Conservation (phyloP, 2,113 vertebrate genomes). For the Furnarius figulus region DNA sequence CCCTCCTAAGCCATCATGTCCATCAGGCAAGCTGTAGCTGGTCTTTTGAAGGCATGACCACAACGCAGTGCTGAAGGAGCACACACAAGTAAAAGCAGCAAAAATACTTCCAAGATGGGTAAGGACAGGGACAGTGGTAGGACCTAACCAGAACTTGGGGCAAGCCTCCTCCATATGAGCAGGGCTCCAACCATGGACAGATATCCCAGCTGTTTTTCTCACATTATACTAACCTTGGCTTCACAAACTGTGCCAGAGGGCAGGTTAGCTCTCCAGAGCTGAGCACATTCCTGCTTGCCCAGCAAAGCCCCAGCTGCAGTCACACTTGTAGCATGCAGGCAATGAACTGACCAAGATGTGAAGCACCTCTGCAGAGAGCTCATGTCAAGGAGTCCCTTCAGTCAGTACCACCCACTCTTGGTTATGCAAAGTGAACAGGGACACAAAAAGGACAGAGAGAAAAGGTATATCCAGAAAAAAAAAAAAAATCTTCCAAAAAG, state of each 20-base stretch:
- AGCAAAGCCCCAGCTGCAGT: not conserved
- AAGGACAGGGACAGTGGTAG: not conserved
- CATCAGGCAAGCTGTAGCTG: not conserved
- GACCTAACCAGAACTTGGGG: not conserved
- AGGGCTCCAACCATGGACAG: not conserved
- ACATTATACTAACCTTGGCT: not conserved
- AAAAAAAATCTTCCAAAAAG: not conserved
- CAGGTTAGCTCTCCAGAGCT: not conserved
- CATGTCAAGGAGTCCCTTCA: not conserved
- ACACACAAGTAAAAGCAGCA: not conserved
- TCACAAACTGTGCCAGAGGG: not conserved
- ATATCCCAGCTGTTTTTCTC: not conserved
- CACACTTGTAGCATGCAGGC: not conserved
- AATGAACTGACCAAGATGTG: not conserved
- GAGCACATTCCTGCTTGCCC: not conserved
- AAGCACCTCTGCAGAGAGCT: not conserved
- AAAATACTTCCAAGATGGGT: not conserved
- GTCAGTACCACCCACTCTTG: not conserved
- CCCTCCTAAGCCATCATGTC: not conserved
- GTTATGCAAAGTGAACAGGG: not conserved
- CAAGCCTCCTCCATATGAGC: not conserved
- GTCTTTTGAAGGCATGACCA: not conserved
- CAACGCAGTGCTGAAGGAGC: not conserved
- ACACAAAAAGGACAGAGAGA: not conserved
- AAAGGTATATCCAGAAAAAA: not conserved